Conservation (phyloP, 1,140 invertebrate genomes). For the Drosophila ogumai region DNA sequence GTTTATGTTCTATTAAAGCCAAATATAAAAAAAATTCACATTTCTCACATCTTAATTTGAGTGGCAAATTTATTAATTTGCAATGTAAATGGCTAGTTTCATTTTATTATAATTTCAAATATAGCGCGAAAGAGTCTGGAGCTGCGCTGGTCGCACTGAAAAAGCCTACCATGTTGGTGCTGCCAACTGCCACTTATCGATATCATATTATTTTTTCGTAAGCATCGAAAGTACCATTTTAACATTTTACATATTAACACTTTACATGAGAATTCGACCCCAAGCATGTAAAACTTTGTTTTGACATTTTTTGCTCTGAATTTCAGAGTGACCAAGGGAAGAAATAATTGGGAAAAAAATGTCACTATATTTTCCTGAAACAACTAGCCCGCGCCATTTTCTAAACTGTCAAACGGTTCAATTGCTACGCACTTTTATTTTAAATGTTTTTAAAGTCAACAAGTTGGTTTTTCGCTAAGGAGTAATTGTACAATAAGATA, state of each 20-base stretch:
- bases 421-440: neutral
- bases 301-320: too few species aligned
- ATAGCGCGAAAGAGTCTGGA: neutral
- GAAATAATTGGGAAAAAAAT: too few species aligned
- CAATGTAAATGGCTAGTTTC: too few species aligned
- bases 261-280: too few species aligned
- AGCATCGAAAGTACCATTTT: too few species aligned
- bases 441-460: neutral
- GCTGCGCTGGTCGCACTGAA: neutral
- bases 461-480: neutral
- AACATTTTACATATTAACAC: too few species aligned
- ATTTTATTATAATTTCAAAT: too few species aligned
- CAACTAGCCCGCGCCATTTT: conserved; percentile 4
- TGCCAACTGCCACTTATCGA: neutral
- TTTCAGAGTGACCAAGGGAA: too few species aligned
- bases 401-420: neutral
- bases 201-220: neutral
- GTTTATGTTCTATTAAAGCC: neutral
- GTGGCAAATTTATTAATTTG: too few species aligned
- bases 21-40: neutral
- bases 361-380: too few species aligned
- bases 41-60: too few species aligned
- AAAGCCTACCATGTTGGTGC: neutral
- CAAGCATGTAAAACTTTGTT: too few species aligned
- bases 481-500: neutral